A percentile compares a stretch with the other conserved stretches of the same genome.
Conservation (phyloP, 1,140 invertebrate species). For the Hydropsyche tenuis region DNA sequence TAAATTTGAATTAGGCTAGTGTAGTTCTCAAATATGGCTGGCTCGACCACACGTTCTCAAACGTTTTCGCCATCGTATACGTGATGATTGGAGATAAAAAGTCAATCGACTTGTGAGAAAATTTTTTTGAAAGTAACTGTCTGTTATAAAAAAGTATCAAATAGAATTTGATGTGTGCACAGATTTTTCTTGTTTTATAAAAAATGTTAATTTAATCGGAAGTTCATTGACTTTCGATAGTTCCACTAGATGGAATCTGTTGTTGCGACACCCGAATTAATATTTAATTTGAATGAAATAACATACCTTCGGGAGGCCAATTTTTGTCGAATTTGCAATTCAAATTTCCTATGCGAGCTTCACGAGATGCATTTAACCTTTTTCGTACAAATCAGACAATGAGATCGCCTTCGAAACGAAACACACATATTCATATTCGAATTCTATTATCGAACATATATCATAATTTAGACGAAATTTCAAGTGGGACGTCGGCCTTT, state of each 20-base stretch:
- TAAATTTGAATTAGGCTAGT: slow-evolving; percentile 29
- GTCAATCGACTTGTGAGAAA: background rate
- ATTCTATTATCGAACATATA: too few relatives aligned
- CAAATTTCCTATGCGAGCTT: slow-evolving; percentile 26
- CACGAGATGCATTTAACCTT: slow-evolving; percentile 35
- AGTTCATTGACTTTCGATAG: slow-evolving; percentile 38
- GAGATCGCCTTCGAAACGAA: slow-evolving; percentile 10
- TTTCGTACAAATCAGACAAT: slow-evolving; percentile 22
- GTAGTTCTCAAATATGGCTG: background rate
- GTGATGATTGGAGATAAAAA: slow-evolving; percentile 23
- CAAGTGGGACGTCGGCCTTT: too few relatives aligned
- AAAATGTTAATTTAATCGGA: slow-evolving; percentile 30
- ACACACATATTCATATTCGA: too few relatives aligned
- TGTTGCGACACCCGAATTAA: slow-evolving; percentile 35
- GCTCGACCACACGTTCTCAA: slow-evolving; percentile 10
- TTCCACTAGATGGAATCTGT: slow-evolving; percentile 29
- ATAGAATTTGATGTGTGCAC: background rate
- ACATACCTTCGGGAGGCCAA: slow-evolving; percentile 7
- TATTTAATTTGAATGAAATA: slow-evolving; percentile 39
- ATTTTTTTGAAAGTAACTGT: background rate
- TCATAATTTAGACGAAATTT: too few relatives aligned
- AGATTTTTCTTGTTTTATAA: background rate
- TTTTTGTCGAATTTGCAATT: slow-evolving; percentile 41
- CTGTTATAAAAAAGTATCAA: background rate
- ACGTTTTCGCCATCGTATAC: slow-evolving; percentile 23